A percentile compares a stretch with the other conserved stretches of the same genome.
Conservation (phyloP, 2,113 vertebrate species). For the Corapipo altera region DNA sequence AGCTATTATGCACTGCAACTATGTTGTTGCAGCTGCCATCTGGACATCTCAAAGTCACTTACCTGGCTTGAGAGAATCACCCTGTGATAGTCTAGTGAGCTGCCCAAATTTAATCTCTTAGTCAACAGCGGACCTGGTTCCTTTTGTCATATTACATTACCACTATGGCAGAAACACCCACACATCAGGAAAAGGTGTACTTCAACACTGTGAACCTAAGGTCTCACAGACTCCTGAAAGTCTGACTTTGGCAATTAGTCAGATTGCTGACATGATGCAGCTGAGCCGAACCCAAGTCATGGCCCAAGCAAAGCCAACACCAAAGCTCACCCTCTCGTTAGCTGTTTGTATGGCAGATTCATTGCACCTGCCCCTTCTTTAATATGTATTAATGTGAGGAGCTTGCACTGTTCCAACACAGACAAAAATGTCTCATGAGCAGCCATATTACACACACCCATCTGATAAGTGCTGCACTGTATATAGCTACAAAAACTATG, state of each 20-base stretch:
- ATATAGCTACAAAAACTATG: background rate
- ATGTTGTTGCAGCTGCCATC: conserved; percentile 16
- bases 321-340: background rate
- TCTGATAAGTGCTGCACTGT: background rate
- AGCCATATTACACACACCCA: background rate
- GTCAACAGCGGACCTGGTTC: background rate
- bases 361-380: background rate
- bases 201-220: background rate
- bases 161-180: background rate
- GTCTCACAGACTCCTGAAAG: background rate
- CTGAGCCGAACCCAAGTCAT: background rate
- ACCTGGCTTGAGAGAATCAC: background rate
- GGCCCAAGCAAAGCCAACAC: background rate
- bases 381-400: background rate
- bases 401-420: background rate
- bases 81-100: rapidly evolving
- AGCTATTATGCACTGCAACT: background rate
- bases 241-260: background rate
- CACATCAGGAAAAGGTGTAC: background rate
- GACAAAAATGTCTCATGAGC: background rate
- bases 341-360: background rate
- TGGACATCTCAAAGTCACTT: background rate
- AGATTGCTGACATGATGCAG: background rate
- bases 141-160: background rate
- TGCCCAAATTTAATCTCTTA: background rate